phyloP scores from a whole-genome alignment of 2,888 invertebrate genomes.

The Stratiomys singularior region DNA sequence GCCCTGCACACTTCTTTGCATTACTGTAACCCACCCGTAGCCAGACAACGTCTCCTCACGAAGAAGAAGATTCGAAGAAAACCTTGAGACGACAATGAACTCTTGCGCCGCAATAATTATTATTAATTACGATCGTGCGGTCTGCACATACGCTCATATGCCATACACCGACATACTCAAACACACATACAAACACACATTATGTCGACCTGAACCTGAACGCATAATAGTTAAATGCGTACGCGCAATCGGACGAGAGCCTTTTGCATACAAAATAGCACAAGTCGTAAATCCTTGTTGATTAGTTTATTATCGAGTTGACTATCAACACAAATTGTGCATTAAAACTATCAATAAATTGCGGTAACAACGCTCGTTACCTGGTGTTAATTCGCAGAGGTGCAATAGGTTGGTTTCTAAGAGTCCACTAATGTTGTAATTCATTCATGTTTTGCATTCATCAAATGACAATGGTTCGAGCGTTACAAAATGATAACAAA shows the following conservation, averaged over 20 bases:
- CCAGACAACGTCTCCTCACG: slow-evolving; percentile 46
- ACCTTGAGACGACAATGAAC: slow-evolving; percentile 46
- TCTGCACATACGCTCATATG: slow-evolving; percentile 9
- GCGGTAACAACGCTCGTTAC: slow-evolving; percentile 32
- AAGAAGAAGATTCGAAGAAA: slow-evolving; percentile 45
- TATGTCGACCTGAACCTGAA: slow-evolving; percentile 17
- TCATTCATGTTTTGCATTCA: slow-evolving; percentile 35
- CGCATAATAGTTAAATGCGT: too few relatives aligned
- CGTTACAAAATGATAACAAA: neutral
- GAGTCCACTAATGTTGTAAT: neutral
- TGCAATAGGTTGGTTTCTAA: neutral
- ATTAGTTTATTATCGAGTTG: slow-evolving; percentile 30
- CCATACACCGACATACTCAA: too few relatives aligned
- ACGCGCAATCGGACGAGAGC: neutral
- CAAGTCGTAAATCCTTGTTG: slow-evolving; percentile 38
- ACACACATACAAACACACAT: too few relatives aligned
- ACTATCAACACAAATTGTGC: slow-evolving; percentile 29
- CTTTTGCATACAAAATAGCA: slow-evolving; percentile 39
- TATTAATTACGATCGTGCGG: slow-evolving; percentile 46
- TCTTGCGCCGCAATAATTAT: slow-evolving; percentile 45
- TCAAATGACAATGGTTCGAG: slow-evolving; percentile 13
- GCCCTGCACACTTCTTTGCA: neutral
- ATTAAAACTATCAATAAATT: slow-evolving; percentile 26
- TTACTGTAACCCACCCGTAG: slow-evolving; percentile 6
- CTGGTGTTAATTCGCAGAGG: slow-evolving; percentile 8